Evolutionary conservation across 2,113 vertebrate species (phyloP).

Genomic region (Bos javanicus): DNA sequence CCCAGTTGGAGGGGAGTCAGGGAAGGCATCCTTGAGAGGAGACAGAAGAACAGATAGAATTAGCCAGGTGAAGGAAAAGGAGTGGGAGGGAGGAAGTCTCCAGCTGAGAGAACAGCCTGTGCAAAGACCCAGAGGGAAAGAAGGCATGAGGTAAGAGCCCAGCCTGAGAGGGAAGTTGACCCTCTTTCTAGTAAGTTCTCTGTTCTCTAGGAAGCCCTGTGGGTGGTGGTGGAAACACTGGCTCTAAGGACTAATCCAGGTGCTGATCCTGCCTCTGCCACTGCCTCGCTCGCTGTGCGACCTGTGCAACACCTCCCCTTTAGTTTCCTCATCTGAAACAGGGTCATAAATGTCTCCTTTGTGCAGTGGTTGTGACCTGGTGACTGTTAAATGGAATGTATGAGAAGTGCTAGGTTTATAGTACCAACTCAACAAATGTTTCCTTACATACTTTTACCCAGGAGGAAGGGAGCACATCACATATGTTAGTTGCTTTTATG

Average conservation of each 20-base stretch:
- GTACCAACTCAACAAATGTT: not conserved
- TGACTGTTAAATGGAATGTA: not conserved
- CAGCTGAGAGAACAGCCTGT: not conserved
- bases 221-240: not conserved
- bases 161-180: not conserved
- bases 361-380: not conserved
- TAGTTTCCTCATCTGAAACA: not conserved
- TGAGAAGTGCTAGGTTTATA: not conserved
- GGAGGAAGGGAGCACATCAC: not conserved
- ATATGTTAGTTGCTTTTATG: not conserved
- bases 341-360: not conserved
- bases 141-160: not conserved
- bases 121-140: not conserved
- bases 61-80: not conserved
- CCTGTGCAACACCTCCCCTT: not conserved
- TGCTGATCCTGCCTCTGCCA: not conserved
- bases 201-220: not conserved
- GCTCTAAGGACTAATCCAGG: not conserved
- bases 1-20: not conserved
- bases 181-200: not conserved
- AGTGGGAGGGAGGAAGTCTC: not conserved
- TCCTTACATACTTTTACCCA: not conserved
- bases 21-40: not conserved
- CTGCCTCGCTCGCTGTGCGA: not conserved
- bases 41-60: not conserved